Percentiles rank a stretch among this genome's conserved stretches.
Conservation (phyloP, 53 echinoderm and acorn worm species). For the Zoroaster sp. region DNA sequence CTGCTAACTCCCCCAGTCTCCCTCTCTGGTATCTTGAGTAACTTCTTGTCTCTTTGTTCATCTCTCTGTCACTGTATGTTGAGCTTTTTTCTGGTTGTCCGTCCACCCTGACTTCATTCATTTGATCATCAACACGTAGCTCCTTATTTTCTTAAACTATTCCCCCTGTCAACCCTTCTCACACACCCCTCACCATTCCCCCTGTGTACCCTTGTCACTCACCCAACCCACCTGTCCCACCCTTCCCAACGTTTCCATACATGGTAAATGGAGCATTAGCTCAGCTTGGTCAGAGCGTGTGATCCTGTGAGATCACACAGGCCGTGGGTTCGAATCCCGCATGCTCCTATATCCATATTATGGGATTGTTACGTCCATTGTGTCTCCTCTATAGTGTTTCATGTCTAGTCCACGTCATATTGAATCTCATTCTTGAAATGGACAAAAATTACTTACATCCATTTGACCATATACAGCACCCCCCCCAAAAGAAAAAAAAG, state of each 20-base stretch:
- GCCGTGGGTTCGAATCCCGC: conserved; percentile 77
- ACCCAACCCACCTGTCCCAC: background rate
- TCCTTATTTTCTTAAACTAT: background rate
- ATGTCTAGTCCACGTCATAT: too few species aligned
- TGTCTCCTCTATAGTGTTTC: too few species aligned
- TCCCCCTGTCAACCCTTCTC: background rate
- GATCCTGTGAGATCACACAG: conserved; percentile 55
- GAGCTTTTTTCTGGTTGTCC: too few species aligned
- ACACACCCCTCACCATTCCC: background rate
- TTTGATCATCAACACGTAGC: too few species aligned
- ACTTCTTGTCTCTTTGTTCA: too few species aligned
- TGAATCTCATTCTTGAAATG: too few species aligned
- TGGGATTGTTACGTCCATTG: background rate
- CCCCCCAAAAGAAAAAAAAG: too few species aligned
- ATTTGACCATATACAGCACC: too few species aligned
- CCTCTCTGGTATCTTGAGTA: background rate
- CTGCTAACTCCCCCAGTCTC: background rate
- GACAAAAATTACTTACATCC: too few species aligned
- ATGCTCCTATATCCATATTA: conserved; percentile 45
- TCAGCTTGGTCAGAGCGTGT: conserved; percentile 76
- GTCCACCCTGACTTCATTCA: too few species aligned
- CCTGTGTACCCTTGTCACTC: background rate
- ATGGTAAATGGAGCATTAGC: conserved; percentile 64
- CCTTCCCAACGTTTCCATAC: background rate
- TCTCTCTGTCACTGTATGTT: too few species aligned